These are phyloP conservation scores for Podarcis lilfordi DNA, from an alignment of 2,797 vertebrate genomes.

Conservation along the genomic window DNA sequence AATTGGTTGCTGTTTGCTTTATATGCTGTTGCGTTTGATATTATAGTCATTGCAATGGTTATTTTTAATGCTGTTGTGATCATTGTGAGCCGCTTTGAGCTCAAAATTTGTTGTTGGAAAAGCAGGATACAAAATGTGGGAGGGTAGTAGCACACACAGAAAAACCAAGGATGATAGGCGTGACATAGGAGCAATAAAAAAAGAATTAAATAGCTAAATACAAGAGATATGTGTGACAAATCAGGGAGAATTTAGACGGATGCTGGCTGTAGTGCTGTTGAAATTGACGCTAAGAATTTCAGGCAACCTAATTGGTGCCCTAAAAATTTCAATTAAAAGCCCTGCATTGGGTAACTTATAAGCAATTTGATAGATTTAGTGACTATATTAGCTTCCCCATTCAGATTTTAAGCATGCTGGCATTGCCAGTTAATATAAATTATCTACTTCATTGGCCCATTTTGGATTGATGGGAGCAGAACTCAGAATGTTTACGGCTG, in stretches of 20 bases:
- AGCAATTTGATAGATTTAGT: background rate
- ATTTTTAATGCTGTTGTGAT: too few relatives aligned
- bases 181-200: background rate
- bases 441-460: background rate
- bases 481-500: background rate
- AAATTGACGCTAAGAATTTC: background rate
- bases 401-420: background rate
- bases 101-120: too few relatives aligned
- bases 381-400: background rate
- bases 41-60: too few relatives aligned
- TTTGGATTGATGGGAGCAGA: background rate
- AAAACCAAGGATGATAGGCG: background rate
- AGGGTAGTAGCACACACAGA: background rate
- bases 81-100: too few relatives aligned
- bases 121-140: background rate
- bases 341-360: background rate
- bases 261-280: background rate
- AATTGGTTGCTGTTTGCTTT: too few relatives aligned
- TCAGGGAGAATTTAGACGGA: background rate
- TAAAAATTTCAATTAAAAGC: background rate
- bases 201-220: background rate
- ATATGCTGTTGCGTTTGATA: too few relatives aligned
- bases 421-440: conserved; percentile 2
- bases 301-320: background rate
- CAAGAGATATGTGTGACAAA: background rate